Evolutionary conservation across 2,888 invertebrate species (phyloP).

Genomic region (Amphipoea oculea): DNA sequence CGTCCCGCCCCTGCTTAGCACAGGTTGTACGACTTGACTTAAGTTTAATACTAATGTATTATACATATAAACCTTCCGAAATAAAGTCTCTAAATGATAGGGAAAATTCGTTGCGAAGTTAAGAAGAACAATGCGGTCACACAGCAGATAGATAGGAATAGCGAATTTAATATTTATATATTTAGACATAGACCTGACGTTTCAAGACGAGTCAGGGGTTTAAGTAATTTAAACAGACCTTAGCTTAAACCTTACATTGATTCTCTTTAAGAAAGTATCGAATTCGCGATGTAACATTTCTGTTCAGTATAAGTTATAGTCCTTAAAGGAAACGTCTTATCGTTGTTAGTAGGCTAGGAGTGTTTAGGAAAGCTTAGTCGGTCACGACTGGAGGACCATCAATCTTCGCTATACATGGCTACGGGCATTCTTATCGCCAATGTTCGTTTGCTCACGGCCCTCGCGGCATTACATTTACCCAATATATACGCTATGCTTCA

Average conservation of each 20-base stretch:
- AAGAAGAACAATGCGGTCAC: background rate
- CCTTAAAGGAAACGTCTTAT: slow-evolving; percentile 37
- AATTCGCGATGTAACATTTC: slow-evolving; percentile 2
- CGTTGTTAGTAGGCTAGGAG: slow-evolving; percentile 40
- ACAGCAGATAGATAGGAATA: background rate
- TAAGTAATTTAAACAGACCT: background rate
- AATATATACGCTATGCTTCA: slow-evolving; percentile 9
- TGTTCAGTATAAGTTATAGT: slow-evolving; percentile 15
- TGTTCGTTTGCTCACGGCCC: slow-evolving; percentile 10
- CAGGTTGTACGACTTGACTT: background rate
- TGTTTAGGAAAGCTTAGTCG: slow-evolving; percentile 30
- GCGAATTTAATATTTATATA: background rate
- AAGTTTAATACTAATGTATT: no score
- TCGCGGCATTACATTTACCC: slow-evolving; percentile 3
- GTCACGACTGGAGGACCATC: slow-evolving; percentile 43
- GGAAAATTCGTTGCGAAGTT: background rate
- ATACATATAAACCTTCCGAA: no score
- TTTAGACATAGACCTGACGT: background rate
- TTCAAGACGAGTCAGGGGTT: background rate
- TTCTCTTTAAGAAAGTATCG: slow-evolving; percentile 1
- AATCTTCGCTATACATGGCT: slow-evolving; percentile 53
- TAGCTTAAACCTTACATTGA: background rate
- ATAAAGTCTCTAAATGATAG: background rate
- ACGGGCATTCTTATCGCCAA: slow-evolving; percentile 17
- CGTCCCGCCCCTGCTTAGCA: background rate